phyloP scores from a whole-genome alignment of 2,797 vertebrate species.

The Alosa sapidissima region DNA sequence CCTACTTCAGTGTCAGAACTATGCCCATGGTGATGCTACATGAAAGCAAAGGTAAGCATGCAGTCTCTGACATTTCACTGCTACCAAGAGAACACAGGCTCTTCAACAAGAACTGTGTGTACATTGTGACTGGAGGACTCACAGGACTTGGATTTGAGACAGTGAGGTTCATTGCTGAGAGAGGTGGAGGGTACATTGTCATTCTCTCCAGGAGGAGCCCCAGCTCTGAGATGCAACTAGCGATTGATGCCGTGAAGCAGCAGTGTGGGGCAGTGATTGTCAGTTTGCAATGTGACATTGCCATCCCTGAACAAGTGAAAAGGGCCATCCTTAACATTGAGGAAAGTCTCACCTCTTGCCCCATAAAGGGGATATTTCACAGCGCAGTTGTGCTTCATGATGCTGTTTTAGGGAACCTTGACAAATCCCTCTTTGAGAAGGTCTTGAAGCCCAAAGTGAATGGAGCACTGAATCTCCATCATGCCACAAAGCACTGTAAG shows the following conservation, averaged over 20 bases:
- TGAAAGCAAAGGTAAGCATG: slow-evolving; percentile 32
- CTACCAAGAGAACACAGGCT: slow-evolving; percentile 58
- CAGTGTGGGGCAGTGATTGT: slow-evolving; percentile 64
- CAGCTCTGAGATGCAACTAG: slow-evolving; percentile 65
- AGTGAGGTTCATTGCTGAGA: slow-evolving; percentile 44
- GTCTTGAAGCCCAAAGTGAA: slow-evolving; percentile 84
- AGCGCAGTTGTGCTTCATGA: slow-evolving; percentile 83
- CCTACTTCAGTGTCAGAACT: slow-evolving; percentile 71
- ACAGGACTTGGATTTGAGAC: slow-evolving; percentile 78
- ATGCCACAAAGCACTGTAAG: slow-evolving; percentile 70
- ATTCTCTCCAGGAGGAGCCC: slow-evolving; percentile 79
- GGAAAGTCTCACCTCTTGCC: slow-evolving; percentile 64
- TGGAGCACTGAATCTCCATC: slow-evolving; percentile 82
- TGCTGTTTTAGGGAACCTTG: slow-evolving; percentile 72
- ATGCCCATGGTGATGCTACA: slow-evolving; percentile 68
- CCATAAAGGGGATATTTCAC: slow-evolving; percentile 85
- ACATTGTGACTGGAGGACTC: slow-evolving; percentile 82
- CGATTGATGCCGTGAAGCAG: slow-evolving; percentile 67
- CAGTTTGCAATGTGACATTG: slow-evolving; percentile 75
- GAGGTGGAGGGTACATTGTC: slow-evolving; percentile 72
- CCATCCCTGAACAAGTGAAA: slow-evolving; percentile 61
- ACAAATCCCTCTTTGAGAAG: slow-evolving; percentile 74
- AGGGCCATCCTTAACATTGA: slow-evolving; percentile 66
- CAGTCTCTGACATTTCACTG: slow-evolving; percentile 69
- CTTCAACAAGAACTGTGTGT: slow-evolving; percentile 75